A percentile compares a stretch with the other conserved stretches of the same genome.
phyloP scores from a whole-genome alignment of 2,797 vertebrate species.

The Trichosurus vulpecula region DNA sequence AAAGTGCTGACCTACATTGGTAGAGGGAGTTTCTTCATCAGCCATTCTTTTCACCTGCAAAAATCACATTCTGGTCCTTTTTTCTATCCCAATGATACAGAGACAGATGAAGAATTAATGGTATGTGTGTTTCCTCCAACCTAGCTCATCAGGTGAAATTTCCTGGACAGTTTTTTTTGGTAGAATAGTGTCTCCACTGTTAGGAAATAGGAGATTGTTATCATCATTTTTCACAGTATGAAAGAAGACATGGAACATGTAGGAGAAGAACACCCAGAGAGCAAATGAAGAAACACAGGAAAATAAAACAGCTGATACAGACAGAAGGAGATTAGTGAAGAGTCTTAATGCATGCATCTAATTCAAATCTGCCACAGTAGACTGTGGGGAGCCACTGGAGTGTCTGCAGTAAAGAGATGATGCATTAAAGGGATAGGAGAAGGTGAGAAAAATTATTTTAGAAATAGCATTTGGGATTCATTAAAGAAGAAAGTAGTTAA shows the following conservation, averaged over 20 bases:
- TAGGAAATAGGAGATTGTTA: background rate
- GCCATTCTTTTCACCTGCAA: background rate
- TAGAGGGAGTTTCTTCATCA: background rate
- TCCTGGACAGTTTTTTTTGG: background rate
- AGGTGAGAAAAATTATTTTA: conserved; percentile 6
- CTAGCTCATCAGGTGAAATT: background rate
- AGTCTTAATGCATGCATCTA: background rate
- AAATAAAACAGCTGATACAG: background rate
- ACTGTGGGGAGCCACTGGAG: background rate
- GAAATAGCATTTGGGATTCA: background rate
- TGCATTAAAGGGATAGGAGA: background rate
- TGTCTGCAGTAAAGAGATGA: background rate
- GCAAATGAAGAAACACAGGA: background rate
- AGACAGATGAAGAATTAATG: background rate
- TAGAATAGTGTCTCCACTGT: background rate
- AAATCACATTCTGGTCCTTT: background rate
- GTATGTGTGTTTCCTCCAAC: background rate
- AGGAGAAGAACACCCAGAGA: background rate
- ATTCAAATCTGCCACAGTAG: background rate
- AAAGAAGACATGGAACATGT: background rate
- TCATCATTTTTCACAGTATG: background rate
- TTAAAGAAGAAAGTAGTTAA: background rate
- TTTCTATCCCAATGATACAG: background rate
- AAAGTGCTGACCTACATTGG: background rate
- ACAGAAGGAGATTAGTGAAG: background rate